A percentile compares a stretch with the other conserved stretches of the same genome.
Evolutionary conservation across 2,888 invertebrate genomes (phyloP).

Genomic region (Lasioglossum pauxillum): DNA sequence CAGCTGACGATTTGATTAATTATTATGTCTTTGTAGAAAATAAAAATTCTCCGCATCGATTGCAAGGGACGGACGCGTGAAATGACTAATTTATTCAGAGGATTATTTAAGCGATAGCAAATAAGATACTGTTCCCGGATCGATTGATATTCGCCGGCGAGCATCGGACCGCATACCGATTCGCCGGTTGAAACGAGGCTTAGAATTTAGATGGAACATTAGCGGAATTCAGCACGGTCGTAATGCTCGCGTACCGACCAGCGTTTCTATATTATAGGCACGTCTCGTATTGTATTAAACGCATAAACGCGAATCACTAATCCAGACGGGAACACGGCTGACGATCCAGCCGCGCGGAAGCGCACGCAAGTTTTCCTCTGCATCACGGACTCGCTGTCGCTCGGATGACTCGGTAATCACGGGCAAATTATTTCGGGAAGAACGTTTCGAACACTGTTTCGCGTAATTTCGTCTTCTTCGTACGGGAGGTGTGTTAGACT

Average conservation of each 20-base stretch:
- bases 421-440: background rate
- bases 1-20: background rate
- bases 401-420: background rate
- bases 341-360: constrained; percentile 20
- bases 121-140: constrained; percentile 22
- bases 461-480: background rate
- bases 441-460: background rate
- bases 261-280: constrained; percentile 47
- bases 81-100: constrained; percentile 53
- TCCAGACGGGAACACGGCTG: constrained; percentile 1
- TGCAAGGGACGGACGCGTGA: too few species aligned
- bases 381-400: background rate
- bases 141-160: constrained; percentile 40
- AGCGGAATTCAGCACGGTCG: constrained; percentile 40
- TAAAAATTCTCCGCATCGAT: too few species aligned
- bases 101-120: constrained; percentile 20
- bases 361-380: background rate
- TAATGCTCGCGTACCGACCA: constrained; percentile 22
- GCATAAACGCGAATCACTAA: constrained; percentile 14
- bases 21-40: too few species aligned
- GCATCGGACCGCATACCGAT: constrained; percentile 13
- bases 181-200: constrained; percentile 14
- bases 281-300: constrained; percentile 36
- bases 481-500: background rate
- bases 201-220: constrained; percentile 52